Evolutionary conservation across 2,888 invertebrate genomes (phyloP), one percentile per base, ranked within the genome.

Genomic region (Parthenolecanium corni): DNA sequence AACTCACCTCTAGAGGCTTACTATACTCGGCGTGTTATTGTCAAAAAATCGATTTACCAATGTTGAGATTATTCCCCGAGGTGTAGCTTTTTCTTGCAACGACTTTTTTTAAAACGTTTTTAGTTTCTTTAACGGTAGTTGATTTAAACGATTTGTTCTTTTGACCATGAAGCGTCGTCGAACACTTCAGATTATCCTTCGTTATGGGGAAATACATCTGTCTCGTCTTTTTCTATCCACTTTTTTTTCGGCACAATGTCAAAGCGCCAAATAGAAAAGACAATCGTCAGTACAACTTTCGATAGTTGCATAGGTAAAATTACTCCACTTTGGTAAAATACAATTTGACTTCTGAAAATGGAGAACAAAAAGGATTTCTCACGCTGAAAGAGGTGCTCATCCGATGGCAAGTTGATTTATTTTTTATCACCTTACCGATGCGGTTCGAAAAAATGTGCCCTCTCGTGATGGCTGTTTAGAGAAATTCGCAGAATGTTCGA

Each of bases 91-190:
- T 14, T 24, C 25, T 44, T 20, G 16, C 18, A 24, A 46, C 23
- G 46, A n/a, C 42, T 31, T 31, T 4, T 31, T 31, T 31, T 31
- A 6, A 6, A 6, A 31, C 9, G 31, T 31, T 31, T 31, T 31
- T 31, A 46, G 47, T 57, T 44, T 57, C 47, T 57, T 57, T 44
- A 57, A 57, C 57, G 44, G 57, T 57, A 57, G 57, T 57, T 57
- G 57, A 57, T 57, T 57, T 57, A 57, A 57, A 57, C 57, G 57
- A 46, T 46, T 57, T 57, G 57, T 57, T 47, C 25, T 44, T 57
- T 47, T 57, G 57, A 47, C 57, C 57, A 44, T 44, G 44, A 57
- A 57, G 54, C 44, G 57, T 46, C 56, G 31, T 46, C 25, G 23
- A 31, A 46, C 20, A 57, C n/a, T n/a, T 57, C 46, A 46, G 25